Percentiles rank a stretch among this genome's conserved stretches.
phyloP scores from a whole-genome alignment of 92 coral and sea anemone genomes.

The Diadumene lineata region DNA sequence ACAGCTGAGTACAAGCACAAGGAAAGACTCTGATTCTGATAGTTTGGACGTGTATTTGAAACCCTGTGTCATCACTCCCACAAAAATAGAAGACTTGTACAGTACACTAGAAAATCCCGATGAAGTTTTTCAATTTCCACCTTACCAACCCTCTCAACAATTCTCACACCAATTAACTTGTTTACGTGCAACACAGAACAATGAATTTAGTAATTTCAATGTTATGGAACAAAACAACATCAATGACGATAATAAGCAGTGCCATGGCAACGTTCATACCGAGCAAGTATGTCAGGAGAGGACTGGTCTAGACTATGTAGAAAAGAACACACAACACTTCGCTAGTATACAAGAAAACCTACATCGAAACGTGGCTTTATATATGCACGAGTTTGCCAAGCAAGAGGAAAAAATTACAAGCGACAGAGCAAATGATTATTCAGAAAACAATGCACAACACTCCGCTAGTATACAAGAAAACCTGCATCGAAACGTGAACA shows the following conservation, averaged over 20 bases:
- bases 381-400: no score
- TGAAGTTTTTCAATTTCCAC: conserved; percentile 56
- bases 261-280: conserved; percentile 14
- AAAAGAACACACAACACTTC: no score
- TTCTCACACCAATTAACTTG: background rate
- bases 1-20: background rate
- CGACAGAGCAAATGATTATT: no score
- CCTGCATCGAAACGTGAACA: no score
- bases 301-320: no score
- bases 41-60: conserved; percentile 35
- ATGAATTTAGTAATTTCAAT: background rate
- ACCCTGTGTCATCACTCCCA: conserved; percentile 76
- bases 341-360: no score
- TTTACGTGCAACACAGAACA: background rate
- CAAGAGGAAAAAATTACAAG: no score
- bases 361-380: no score
- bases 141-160: background rate
- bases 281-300: conserved; percentile 4
- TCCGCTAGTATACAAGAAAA: no score
- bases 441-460: no score
- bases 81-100: conserved; percentile 71
- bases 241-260: background rate
- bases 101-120: conserved; percentile 60
- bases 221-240: background rate
- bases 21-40: conserved; percentile 23